Conservation (phyloP, 2,888 invertebrate species). For the Rhingia campestris region DNA sequence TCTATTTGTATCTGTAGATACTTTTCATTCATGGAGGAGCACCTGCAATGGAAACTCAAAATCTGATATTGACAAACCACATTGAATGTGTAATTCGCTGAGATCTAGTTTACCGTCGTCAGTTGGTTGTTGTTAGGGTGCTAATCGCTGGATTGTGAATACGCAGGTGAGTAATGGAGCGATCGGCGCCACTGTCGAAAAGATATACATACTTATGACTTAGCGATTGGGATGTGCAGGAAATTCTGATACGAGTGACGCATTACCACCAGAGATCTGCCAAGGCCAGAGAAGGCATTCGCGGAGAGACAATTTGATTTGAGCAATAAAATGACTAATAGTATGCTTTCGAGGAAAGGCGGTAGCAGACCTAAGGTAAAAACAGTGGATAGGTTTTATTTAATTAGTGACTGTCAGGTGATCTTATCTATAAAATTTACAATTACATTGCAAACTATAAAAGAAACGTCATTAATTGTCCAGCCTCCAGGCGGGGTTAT, state of each 20-base stretch:
- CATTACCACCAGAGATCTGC: constrained; percentile 13
- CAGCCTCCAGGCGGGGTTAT: constrained; percentile 13
- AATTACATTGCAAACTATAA: constrained; percentile 32
- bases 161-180: constrained; percentile 32
- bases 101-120: not conserved
- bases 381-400: constrained; percentile 4
- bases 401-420: constrained; percentile 21
- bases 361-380: constrained; percentile 10
- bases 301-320: constrained; percentile 45
- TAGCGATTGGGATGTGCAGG: constrained; percentile 21
- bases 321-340: constrained; percentile 52
- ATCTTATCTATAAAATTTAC: constrained; percentile 38
- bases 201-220: not conserved
- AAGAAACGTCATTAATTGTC: constrained; percentile 29
- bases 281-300: constrained; percentile 19
- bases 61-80: constrained; percentile 17
- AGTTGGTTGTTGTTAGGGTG: not conserved
- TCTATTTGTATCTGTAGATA: not conserved
- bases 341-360: not conserved
- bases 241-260: constrained; percentile 43
- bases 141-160: not conserved
- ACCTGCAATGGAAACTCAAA: constrained; percentile 20
- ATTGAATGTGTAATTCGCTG: not conserved
- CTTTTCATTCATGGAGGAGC: constrained; percentile 41
- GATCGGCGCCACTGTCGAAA: constrained; percentile 8